These are phyloP conservation scores for Cryptotis parvus DNA, from an alignment of 2,113 vertebrate genomes.

Conservation along the genomic window DNA sequence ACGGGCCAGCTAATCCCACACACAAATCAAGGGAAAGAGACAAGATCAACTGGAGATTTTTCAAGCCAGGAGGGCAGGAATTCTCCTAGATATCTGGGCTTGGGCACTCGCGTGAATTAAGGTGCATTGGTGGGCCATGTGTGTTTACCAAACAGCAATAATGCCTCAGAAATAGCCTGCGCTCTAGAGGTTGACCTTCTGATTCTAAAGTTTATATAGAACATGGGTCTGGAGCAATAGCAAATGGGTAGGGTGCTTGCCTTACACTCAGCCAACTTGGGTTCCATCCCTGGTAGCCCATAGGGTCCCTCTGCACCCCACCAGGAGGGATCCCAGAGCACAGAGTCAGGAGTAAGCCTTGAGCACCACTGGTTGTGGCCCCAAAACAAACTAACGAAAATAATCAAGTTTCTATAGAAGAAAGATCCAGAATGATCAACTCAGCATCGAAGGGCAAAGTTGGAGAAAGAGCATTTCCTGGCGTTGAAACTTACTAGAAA, in stretches of 20 bases:
- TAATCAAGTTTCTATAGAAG: not conserved
- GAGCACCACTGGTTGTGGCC: not conserved
- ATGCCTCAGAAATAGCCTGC: not conserved
- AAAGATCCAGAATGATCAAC: not conserved
- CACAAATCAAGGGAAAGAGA: not conserved
- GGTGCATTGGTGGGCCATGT: not conserved
- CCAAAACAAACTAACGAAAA: not conserved
- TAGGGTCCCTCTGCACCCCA: too few relatives aligned
- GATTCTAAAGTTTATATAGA: not conserved
- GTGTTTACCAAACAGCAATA: not conserved
- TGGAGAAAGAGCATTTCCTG: not conserved
- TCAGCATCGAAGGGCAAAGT: not conserved
- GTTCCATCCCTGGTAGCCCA: too few relatives aligned
- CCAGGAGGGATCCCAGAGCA: too few relatives aligned
- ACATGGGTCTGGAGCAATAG: not conserved
- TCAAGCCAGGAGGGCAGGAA: not conserved
- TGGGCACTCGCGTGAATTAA: not conserved
- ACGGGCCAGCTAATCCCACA: not conserved
- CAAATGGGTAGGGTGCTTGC: too few relatives aligned
- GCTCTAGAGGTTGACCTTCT: not conserved
- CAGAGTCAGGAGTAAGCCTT: too few relatives aligned
- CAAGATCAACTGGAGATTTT: not conserved
- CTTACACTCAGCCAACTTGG: too few relatives aligned
- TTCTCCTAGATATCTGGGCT: not conserved
- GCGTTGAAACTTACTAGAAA: not conserved